Evolutionary conservation across 1,140 invertebrate genomes (phyloP).

Genomic region (Euura lappo): DNA sequence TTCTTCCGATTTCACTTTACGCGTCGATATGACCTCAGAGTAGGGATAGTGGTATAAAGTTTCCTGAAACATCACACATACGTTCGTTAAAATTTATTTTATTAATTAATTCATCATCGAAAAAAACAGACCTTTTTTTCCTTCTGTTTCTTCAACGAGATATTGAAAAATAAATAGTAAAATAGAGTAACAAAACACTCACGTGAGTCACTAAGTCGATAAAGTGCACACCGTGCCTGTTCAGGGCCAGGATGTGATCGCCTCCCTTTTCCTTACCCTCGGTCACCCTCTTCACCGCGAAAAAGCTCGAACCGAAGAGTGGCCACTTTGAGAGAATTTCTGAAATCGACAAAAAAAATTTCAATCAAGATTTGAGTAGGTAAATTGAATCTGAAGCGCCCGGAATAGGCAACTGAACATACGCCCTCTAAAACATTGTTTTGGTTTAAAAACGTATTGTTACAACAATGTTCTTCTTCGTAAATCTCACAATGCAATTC

Average conservation of each 20-base stretch:
- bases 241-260: conserved; percentile 90
- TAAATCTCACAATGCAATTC: too few species aligned
- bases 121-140: conserved; percentile 21
- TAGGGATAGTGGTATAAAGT: conserved; percentile 91
- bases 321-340: conserved; percentile 92
- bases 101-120: neutral
- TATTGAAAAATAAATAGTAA: conserved; percentile 25
- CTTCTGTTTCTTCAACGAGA: too few species aligned
- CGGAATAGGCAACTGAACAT: too few species aligned
- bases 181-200: conserved; percentile 49
- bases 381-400: too few species aligned
- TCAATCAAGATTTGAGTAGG: neutral
- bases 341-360: conserved; percentile 42
- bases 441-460: too few species aligned
- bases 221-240: conserved; percentile 92
- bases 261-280: conserved; percentile 75
- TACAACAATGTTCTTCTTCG: too few species aligned
- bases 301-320: conserved; percentile 97
- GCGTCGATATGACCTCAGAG: conserved; percentile 93
- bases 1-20: conserved; percentile 91
- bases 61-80: conserved; percentile 63
- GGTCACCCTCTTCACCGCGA: conserved; percentile 88
- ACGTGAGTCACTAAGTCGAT: conserved; percentile 90
- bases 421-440: too few species aligned
- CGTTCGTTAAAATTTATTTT: too few species aligned